Conservation (phyloP, 2,888 invertebrate species). For the Ctenicera cuprea region DNA sequence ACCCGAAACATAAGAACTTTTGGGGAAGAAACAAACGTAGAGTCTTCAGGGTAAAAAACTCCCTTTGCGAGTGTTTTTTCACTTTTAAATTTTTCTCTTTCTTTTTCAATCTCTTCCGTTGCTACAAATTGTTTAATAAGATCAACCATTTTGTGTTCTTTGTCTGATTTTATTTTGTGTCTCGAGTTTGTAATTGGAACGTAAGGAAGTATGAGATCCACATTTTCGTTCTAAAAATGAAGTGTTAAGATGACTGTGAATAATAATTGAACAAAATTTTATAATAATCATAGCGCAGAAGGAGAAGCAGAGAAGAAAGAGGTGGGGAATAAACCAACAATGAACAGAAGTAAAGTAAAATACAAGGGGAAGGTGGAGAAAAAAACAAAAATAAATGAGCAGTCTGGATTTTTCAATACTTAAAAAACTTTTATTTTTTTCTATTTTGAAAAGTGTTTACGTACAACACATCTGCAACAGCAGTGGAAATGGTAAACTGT, state of each 20-base stretch:
- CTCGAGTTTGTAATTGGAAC: conserved; percentile 50
- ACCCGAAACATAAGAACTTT: conserved; percentile 34
- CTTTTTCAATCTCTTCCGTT: conserved; percentile 30
- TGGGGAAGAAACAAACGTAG: conserved; percentile 26
- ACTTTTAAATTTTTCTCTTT: conserved; percentile 24
- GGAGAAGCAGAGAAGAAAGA: too few species aligned
- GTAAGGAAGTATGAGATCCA: conserved; percentile 47
- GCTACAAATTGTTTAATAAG: conserved; percentile 36
- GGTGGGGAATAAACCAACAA: too few species aligned
- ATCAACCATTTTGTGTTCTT: conserved; percentile 32
- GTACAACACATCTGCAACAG: too few species aligned
- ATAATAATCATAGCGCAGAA: neutral
- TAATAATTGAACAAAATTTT: neutral
- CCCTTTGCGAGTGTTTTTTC: conserved; percentile 12
- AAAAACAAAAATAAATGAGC: too few species aligned
- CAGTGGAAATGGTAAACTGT: too few species aligned
- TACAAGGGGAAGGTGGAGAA: too few species aligned
- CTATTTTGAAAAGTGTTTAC: too few species aligned
- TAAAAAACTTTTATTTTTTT: too few species aligned
- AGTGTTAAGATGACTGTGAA: neutral
- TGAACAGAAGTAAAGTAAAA: too few species aligned
- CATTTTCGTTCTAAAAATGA: neutral
- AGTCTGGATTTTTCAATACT: too few species aligned
- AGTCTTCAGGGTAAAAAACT: conserved; percentile 42
- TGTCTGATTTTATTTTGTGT: conserved; percentile 34